Conservation (phyloP, 1,140 invertebrate genomes). For the Drosophila truncata region DNA sequence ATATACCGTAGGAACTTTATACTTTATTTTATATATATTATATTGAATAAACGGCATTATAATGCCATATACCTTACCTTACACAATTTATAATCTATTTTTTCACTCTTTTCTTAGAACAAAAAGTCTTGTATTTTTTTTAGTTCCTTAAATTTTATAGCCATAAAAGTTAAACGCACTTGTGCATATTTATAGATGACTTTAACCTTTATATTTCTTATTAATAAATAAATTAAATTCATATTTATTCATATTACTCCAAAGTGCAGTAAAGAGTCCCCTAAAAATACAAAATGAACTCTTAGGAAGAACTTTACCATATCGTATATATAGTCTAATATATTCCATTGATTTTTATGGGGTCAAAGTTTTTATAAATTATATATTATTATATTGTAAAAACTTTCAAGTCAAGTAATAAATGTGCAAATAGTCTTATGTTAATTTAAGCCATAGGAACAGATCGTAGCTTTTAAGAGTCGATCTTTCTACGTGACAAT, state of each 20-base stretch:
- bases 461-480: not conserved
- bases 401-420: not conserved
- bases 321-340: not conserved
- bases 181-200: not conserved
- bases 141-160: too few species aligned
- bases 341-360: not conserved
- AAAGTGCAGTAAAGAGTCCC: not conserved
- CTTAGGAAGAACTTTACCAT: not conserved
- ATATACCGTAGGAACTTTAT: too few species aligned
- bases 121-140: too few species aligned
- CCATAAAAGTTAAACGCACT: not conserved
- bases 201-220: not conserved
- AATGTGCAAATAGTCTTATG: conserved; percentile 16
- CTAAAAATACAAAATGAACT: not conserved
- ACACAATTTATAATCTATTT: not conserved
- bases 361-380: not conserved
- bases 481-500: not conserved
- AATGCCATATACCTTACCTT: not conserved
- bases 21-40: too few species aligned
- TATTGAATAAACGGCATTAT: not conserved
- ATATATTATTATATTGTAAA: too few species aligned
- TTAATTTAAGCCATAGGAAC: conserved; percentile 4
- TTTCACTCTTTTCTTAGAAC: not conserved
- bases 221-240: not conserved
- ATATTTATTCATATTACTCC: not conserved